Evolutionary conservation across 2,797 vertebrate species (phyloP).

Genomic region (Notamacropus eugenii): DNA sequence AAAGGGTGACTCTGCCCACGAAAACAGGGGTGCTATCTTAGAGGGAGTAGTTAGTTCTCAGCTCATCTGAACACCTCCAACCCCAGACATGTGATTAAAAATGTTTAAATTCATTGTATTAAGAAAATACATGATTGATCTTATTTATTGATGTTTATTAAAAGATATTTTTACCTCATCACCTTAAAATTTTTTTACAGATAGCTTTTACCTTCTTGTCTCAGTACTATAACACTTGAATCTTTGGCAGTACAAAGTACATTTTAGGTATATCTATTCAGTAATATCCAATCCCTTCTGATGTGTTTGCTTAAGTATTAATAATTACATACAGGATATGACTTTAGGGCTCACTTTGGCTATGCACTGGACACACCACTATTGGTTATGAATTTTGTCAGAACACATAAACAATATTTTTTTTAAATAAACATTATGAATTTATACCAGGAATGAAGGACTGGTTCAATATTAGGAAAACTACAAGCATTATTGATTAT

Average conservation of each 20-base stretch:
- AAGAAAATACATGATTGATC: slow-evolving; percentile 17
- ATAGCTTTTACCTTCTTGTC: slow-evolving; percentile 40
- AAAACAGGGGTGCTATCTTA: background rate
- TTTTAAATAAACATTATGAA: slow-evolving; percentile 29
- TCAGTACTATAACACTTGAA: slow-evolving; percentile 14
- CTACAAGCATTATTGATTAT: no score
- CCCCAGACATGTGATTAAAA: background rate
- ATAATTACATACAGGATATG: background rate
- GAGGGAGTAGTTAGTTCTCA: no score
- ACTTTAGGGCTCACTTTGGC: slow-evolving; percentile 3
- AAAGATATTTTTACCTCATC: slow-evolving; percentile 21
- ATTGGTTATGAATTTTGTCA: background rate
- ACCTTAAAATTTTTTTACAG: background rate
- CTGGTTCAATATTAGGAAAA: no score
- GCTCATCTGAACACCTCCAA: background rate
- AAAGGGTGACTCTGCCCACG: background rate
- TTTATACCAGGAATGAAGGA: no score
- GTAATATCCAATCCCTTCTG: background rate
- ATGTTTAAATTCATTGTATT: background rate
- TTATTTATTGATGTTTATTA: background rate
- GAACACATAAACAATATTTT: background rate
- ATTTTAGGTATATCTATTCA: background rate
- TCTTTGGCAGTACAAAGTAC: background rate
- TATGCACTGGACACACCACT: background rate
- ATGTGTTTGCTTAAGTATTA: background rate